Evolutionary conservation across 2,888 invertebrate species (phyloP).

Genomic region (Steinernema carpocapsae): DNA sequence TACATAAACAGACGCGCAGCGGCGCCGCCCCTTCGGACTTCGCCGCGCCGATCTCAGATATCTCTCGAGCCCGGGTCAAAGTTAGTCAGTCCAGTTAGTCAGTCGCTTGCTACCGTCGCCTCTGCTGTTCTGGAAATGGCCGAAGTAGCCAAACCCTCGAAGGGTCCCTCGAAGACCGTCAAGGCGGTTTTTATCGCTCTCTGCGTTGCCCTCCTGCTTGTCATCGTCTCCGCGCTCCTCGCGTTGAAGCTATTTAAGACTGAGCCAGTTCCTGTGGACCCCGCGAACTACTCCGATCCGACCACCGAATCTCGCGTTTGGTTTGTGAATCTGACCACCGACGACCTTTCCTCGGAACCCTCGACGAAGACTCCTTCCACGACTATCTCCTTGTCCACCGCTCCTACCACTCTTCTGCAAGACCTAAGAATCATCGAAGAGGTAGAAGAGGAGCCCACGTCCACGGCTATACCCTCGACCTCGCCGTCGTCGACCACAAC

Average conservation of each 20-base stretch:
- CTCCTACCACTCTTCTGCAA: slow-evolving; percentile 1
- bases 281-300: not conserved
- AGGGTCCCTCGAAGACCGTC: not conserved
- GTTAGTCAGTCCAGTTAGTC: not conserved
- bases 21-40: slow-evolving; percentile 23
- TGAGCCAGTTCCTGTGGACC: not conserved
- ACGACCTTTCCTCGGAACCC: not conserved
- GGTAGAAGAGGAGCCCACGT: not conserved
- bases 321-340: not conserved
- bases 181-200: slow-evolving; percentile 18
- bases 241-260: not conserved
- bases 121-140: not conserved
- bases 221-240: slow-evolving; percentile 12
- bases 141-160: slow-evolving; percentile 18
- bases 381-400: not conserved
- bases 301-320: not conserved
- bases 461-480: not conserved
- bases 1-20: slow-evolving; percentile 33
- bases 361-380: not conserved
- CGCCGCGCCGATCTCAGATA: slow-evolving; percentile 24
- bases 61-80: not conserved
- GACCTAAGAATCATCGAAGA: not conserved
- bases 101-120: not conserved
- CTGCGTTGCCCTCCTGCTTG: slow-evolving; percentile 7
- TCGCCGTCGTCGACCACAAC: not conserved